phyloP scores from a whole-genome alignment of 2,113 vertebrate species.

The Lophochroa leadbeateri region DNA sequence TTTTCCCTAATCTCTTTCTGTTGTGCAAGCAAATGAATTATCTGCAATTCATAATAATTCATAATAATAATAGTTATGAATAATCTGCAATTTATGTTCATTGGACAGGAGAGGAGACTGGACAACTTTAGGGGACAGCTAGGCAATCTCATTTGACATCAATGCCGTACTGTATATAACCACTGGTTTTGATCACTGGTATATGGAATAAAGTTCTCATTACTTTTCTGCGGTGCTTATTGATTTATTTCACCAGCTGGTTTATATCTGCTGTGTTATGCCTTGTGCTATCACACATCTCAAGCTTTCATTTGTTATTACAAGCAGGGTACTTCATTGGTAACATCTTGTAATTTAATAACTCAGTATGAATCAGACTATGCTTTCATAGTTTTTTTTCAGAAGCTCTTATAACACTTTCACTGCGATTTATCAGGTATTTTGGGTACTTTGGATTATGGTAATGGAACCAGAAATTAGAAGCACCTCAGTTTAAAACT shows the following conservation, averaged over 20 bases:
- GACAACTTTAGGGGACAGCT: not conserved
- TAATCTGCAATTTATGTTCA: not conserved
- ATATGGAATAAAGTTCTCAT: not conserved
- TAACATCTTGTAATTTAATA: not conserved
- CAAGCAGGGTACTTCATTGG: not conserved
- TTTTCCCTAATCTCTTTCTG: not conserved
- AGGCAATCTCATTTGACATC: not conserved
- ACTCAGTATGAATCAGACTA: not conserved
- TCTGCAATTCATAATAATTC: not conserved
- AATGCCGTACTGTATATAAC: not conserved
- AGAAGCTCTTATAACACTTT: not conserved
- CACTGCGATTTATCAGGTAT: not conserved
- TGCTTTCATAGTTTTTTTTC: not conserved
- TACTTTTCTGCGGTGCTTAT: not conserved
- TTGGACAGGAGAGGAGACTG: not conserved
- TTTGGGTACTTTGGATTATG: not conserved
- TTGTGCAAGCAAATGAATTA: not conserved
- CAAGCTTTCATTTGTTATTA: not conserved
- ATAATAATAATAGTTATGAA: not conserved
- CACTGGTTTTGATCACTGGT: not conserved
- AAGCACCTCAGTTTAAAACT: not conserved
- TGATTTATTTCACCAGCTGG: not conserved
- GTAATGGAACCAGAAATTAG: not conserved
- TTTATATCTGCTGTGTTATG: not conserved
- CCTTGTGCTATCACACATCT: not conserved